Evolutionary conservation across 2,113 vertebrate genomes (phyloP), one percentile per base, ranked within the genome.

Genomic region (Phyllostomus hastatus): DNA sequence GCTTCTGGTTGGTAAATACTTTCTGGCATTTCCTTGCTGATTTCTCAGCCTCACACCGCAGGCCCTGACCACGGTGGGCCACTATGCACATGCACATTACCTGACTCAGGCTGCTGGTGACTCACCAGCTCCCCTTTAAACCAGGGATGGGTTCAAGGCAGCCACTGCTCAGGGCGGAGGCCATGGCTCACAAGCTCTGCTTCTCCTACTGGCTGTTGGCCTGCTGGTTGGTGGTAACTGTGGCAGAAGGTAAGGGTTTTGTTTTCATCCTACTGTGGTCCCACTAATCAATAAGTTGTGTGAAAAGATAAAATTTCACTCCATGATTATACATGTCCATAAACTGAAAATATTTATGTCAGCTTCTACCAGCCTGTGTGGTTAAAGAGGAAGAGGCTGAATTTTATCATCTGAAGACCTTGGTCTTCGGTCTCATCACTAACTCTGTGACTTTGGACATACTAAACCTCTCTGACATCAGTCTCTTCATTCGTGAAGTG

Each of bases 241-340:
- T 59, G 59, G 66, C 91, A 80, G 79, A 97, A 97, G 98, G 98
- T 98, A 97, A 98, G 97, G 26, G 28, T 88, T 78, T 96, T 31
- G 15, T 50, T 72, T 85, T 91, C 31, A 54, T 84, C 57, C 20
- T n/a, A 8, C 46, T n/a, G 4, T 31, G 54, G 75, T 67, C 35
- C 52, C 38, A 20, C 41, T 82, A 90, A 90, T 79, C 91, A 69
- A 67, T 73, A 73, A 87, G 20, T 41, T 33, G 10, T 33, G 35
- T 19, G 8, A 72, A 84, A 81, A 92, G 72, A n/a, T n/a, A 61
- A 84, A 94, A 38, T 50, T n/a, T 48, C 52, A 35, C 38, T 81
- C 41, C 26, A 14, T 64, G 41, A 59, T 88, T 92, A 88, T 52
- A 43, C 28, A 26, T 16, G 46, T 66, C 35, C 33, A 33, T 20